Evolutionary conservation across 2,888 invertebrate genomes (phyloP), one percentile per base, ranked within the genome.

Genomic region (Caradrina clavipalpis): DNA sequence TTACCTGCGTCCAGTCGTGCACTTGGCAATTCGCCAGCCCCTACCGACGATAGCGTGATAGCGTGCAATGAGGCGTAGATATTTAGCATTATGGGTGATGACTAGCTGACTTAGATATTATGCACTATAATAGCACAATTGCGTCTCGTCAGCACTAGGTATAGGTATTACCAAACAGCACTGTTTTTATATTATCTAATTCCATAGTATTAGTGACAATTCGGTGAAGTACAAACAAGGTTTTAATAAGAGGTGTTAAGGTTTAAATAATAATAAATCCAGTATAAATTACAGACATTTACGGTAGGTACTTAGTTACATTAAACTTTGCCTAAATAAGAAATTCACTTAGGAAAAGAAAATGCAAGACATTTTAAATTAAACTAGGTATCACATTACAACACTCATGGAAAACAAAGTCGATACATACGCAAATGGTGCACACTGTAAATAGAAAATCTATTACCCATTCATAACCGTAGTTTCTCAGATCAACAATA

Each of bases 1-100:
- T 84, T 86, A 85, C 85, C 85, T 85, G 83, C 73, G 76, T 54
- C 74, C 77, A 73, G 77, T 72, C 63, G 75, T 61, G 69, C 68
- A 78, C 74, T 77, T 84, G 83, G 83, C 85, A 51, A 51, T 13
- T 19, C 22, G 85, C 83, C 83, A 84, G 70, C 73, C 70, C 53
- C 56, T 59, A 54, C 84, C 71, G 72, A 71, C 71, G 68, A 72
- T 69, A 68, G 73, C 83, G 72, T 81, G 83, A 84, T 84, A 77
- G 77, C 57, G 66, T 58, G 83, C 85, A 85, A 85, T 75, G 83
- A 77, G 79, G 57, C 79, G 75, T 56, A 66, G 78, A 80, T 82
- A 74, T 82, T 84, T 80, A 75, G 80, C 72, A 77, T 77, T 81
- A 72, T 65, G 64, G 62, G n/a, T 72, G 81, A 78, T 81, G 67